Evolutionary conservation across 2,888 invertebrate species (phyloP).

Genomic region (Cryptosula pallasiana): DNA sequence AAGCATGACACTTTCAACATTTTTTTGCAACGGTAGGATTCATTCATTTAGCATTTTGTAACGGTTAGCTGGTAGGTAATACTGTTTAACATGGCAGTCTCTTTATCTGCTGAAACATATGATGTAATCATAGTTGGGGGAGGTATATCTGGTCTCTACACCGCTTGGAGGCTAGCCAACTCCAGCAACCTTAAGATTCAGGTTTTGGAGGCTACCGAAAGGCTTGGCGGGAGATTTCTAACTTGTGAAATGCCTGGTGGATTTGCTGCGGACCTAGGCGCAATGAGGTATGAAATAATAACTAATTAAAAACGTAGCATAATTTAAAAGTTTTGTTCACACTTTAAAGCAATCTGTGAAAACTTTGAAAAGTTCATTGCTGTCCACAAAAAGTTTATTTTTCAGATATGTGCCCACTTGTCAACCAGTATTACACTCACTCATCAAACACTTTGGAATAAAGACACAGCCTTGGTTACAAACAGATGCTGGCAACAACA

Average conservation of each 20-base stretch:
- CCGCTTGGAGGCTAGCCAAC: slow-evolving; percentile 1
- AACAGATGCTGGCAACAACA: background rate
- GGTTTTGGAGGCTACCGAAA: background rate
- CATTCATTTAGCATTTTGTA: no score
- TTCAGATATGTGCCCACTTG: background rate
- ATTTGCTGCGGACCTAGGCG: slow-evolving; percentile 9
- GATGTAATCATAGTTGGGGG: slow-evolving; percentile 16
- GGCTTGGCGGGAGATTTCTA: slow-evolving; percentile 5
- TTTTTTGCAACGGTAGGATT: no score
- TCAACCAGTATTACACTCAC: background rate
- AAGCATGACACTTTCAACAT: no score
- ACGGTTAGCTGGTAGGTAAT: no score
- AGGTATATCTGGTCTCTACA: slow-evolving; percentile 11
- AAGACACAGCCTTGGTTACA: background rate
- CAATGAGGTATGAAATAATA: slow-evolving; percentile 21
- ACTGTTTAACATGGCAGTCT: no score
- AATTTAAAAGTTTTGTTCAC: no score
- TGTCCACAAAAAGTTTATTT: no score
- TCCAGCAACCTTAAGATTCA: background rate
- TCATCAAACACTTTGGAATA: background rate
- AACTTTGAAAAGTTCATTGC: no score
- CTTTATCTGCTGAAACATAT: no score
- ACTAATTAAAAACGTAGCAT: no score
- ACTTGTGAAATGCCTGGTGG: slow-evolving; percentile 1
- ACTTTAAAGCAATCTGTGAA: no score